Percentiles rank a stretch among this genome's conserved stretches.
These are phyloP conservation scores for Orthosia gothica DNA, from an alignment of 2,888 invertebrate species.

Conservation along the genomic window DNA sequence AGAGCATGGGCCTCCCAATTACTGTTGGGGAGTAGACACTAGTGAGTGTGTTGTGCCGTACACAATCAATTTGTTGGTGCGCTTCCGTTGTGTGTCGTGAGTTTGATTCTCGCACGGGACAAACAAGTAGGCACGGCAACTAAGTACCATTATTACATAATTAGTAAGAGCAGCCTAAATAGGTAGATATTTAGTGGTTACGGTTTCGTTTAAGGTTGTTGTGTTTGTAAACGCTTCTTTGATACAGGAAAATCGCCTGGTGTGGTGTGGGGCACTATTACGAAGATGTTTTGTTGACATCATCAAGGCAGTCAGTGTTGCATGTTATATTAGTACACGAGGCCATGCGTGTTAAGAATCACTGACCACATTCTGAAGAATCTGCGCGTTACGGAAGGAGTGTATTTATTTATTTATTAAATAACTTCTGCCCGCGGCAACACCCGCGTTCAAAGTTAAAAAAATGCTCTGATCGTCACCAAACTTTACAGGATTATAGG, in stretches of 20 bases:
- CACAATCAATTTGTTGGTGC: neutral
- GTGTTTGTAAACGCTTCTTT: too few relatives aligned
- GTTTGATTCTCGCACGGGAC: neutral
- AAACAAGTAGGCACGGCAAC: neutral
- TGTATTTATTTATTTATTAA: too few relatives aligned
- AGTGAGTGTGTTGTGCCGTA: too few relatives aligned
- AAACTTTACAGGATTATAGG: too few relatives aligned
- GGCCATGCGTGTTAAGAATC: neutral
- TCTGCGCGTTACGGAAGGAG: too few relatives aligned
- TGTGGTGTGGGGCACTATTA: neutral
- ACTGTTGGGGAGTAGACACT: too few relatives aligned
- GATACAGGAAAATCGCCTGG: neutral
- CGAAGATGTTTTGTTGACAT: conserved; percentile 21
- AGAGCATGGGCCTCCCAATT: neutral
- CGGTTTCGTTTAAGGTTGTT: too few relatives aligned
- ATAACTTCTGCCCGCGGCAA: too few relatives aligned
- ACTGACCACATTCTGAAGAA: neutral
- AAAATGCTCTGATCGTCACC: too few relatives aligned
- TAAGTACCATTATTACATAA: too few relatives aligned
- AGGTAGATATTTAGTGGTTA: neutral
- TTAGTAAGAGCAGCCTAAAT: neutral
- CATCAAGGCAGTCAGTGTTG: conserved; percentile 2
- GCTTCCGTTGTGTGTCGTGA: neutral
- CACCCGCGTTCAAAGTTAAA: too few relatives aligned
- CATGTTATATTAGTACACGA: conserved; percentile 17